Base-by-base conservation (phyloP, 2,797 vertebrate species). In the Cyprinella venusta region DNA sequence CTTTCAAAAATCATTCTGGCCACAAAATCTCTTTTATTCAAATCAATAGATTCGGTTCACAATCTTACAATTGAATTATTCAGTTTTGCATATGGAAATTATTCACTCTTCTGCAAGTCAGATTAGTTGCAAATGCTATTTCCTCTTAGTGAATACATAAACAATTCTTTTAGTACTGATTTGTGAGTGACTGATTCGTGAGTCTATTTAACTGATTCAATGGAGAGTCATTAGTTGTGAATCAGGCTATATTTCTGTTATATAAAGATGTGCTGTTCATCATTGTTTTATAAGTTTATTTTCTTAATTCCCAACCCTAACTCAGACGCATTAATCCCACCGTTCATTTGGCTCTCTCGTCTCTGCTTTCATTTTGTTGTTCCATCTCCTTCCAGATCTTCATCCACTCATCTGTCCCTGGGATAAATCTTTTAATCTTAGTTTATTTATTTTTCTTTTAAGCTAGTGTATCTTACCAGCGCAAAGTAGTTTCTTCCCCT, bases 371-470 rank as follows among this genome's bases (percentile, higher is more conserved):
- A 38, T 72, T 30, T 70, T 70, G 65, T 77, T 79, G 38, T 77
- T 77, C 74, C 74, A 76, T 64, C 56, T 72, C 45, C 65, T 78
- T 72, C 68, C 65, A 83, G 38, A 77, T 79, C 82, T 64, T 83
- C 82, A 82, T 82, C 80, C 63, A 56, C 71, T 82, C 63, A 82
- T 76, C 48, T 82, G 61, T 76, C 70, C 38, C 48, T 76, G 12
- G 26, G 63, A 75, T 76, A 54, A 76, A 56, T 68, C 61, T 68
- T 82, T 76, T 76, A 76, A 82, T 75, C 80, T 81, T 36, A 10
- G 71, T 82, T 82, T 82, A 64, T 75, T 81, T 75, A 67, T 75
- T 82, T 82, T 82, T 75, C 61, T 76, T 76, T 82, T 54, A 76
- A 76, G 80, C 71, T 76, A 76, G 80, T 76, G 70, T 82, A 82